Evolutionary conservation across 2,113 vertebrate species (phyloP).

Genomic region (Muscicapa adusta): DNA sequence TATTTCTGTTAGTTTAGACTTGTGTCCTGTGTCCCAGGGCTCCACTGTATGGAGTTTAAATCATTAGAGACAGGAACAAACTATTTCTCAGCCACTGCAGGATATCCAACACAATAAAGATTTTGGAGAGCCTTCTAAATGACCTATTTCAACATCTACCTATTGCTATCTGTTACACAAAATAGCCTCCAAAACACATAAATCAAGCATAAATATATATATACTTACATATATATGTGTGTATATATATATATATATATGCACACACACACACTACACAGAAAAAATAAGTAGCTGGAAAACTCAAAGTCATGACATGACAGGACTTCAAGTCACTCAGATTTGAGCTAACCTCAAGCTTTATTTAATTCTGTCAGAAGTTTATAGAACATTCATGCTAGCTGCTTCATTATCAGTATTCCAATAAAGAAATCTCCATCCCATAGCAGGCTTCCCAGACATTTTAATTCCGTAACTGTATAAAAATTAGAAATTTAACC

Average conservation of each 20-base stretch:
- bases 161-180: background rate
- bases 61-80: background rate
- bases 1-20: background rate
- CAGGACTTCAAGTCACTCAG: background rate
- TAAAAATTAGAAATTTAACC: background rate
- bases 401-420: background rate
- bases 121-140: background rate
- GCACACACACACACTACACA: no score
- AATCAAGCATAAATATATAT: background rate
- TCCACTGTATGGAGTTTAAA: background rate
- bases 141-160: background rate
- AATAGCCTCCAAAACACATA: background rate
- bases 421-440: background rate
- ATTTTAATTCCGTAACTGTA: background rate
- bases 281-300: background rate
- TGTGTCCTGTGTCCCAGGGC: background rate
- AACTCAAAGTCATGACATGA: background rate
- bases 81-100: background rate
- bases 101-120: background rate
- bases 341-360: background rate
- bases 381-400: background rate
- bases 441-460: background rate
- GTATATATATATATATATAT: no score
- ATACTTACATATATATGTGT: background rate
- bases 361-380: background rate